Evolutionary conservation across 2,797 vertebrate species (phyloP).

Genomic region (Notoglanidium macrostoma): DNA sequence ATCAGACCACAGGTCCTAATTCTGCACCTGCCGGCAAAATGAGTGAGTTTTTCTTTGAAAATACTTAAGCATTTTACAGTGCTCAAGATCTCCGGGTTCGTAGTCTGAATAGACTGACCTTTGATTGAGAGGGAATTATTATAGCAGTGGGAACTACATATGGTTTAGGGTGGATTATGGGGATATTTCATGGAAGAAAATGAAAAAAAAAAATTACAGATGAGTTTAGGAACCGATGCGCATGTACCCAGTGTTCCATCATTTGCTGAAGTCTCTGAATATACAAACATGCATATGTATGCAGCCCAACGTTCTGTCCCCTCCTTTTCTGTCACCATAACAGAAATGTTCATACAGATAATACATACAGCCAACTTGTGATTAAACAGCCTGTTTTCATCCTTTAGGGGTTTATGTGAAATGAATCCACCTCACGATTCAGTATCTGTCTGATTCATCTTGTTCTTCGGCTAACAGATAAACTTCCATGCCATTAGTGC

Average conservation of each 20-base stretch:
- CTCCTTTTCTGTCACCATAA: no score
- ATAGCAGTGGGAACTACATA: background rate
- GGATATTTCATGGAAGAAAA: background rate
- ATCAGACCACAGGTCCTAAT: background rate
- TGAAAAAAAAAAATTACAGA: background rate
- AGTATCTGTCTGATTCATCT: background rate
- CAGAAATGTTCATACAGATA: background rate
- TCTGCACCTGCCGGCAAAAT: slow-evolving; percentile 1
- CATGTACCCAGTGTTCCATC: background rate
- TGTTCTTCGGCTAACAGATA: background rate
- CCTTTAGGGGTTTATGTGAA: background rate
- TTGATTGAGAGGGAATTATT: background rate
- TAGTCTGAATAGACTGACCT: background rate
- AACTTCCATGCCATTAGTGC: background rate
- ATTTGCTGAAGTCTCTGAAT: background rate
- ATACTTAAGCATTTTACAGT: background rate
- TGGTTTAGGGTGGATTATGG: background rate
- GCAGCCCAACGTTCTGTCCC: background rate
- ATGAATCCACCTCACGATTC: background rate
- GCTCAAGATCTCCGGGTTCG: background rate
- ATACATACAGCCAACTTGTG: background rate
- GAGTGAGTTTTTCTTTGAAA: background rate
- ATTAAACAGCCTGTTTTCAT: background rate
- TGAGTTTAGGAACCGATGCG: background rate
- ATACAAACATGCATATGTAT: background rate